Conservation (phyloP, 1,140 invertebrate genomes). For the Drosophila ananassae region DNA sequence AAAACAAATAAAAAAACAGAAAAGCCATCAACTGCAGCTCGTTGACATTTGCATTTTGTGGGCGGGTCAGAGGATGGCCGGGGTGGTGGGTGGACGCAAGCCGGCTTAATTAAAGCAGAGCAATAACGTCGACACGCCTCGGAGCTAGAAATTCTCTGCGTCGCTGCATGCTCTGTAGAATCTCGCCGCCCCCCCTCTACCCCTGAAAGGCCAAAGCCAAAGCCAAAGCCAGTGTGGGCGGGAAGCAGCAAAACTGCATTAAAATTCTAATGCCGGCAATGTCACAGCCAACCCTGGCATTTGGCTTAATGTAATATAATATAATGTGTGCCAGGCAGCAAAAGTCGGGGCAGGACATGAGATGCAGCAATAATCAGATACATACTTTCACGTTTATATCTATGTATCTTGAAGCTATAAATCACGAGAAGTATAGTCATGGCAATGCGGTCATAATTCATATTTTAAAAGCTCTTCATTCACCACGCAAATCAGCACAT, state of each 20-base stretch:
- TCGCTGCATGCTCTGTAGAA: constrained; percentile 12
- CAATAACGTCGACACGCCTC: constrained; percentile 67
- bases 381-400: not conserved
- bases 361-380: not conserved
- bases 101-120: constrained; percentile 73
- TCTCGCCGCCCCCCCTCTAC: not conserved
- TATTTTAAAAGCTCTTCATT: constrained; percentile 35
- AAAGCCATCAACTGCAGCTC: constrained; percentile 19
- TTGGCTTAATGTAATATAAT: constrained; percentile 18
- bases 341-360: not conserved
- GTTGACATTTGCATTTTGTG: constrained; percentile 67
- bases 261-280: constrained; percentile 70
- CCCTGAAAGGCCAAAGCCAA: not conserved
- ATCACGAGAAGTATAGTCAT: constrained; percentile 12
- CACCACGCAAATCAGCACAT: constrained; percentile 25
- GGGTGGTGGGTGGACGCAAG: constrained; percentile 3
- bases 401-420: constrained; percentile 11
- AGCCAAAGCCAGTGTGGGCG: constrained; percentile 36
- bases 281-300: constrained; percentile 49
- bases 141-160: constrained; percentile 38
- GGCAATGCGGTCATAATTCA: constrained; percentile 33
- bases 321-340: not conserved
- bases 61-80: constrained; percentile 1
- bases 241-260: constrained; percentile 67
- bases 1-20: not conserved